Evolutionary conservation across 2,113 vertebrate genomes (phyloP).

Genomic region (Atherinomorus stipes): DNA sequence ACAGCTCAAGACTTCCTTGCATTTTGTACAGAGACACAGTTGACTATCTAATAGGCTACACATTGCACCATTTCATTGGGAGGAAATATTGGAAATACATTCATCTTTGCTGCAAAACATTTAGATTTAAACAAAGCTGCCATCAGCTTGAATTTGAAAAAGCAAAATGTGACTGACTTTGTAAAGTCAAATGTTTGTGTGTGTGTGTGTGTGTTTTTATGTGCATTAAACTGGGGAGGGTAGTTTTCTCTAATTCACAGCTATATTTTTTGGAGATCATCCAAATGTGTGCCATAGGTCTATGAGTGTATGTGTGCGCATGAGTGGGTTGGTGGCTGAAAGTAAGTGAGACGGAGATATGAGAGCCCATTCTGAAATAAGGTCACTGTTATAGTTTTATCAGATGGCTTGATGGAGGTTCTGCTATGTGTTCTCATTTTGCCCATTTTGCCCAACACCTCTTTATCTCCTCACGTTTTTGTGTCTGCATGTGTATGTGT

Average conservation of each 20-base stretch:
- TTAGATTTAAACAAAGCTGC: not conserved
- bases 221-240: not conserved
- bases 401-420: slow-evolving; percentile 59
- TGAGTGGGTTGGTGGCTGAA: slow-evolving; percentile 8
- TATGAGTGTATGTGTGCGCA: slow-evolving; percentile 8
- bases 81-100: too few relatives aligned
- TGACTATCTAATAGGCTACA: too few relatives aligned
- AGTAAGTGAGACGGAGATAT: not conserved
- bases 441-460: slow-evolving; percentile 57
- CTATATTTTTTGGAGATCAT: slow-evolving; percentile 61
- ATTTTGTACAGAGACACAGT: too few relatives aligned
- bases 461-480: slow-evolving; percentile 29
- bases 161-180: too few relatives aligned
- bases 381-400: slow-evolving; percentile 68
- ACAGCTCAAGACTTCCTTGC: too few relatives aligned
- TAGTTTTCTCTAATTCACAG: slow-evolving; percentile 44
- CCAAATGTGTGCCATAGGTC: slow-evolving; percentile 52
- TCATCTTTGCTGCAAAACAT: too few relatives aligned
- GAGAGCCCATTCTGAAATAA: slow-evolving; percentile 50
- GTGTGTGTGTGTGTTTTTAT: too few relatives aligned
- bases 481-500: slow-evolving; percentile 15
- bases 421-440: slow-evolving; percentile 43
- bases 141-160: not conserved
- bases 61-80: too few relatives aligned
- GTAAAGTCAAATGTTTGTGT: too few relatives aligned